These are phyloP conservation scores for Yponomeuta cagnagella DNA, from an alignment of 2,888 invertebrate genomes.

Conservation along the genomic window DNA sequence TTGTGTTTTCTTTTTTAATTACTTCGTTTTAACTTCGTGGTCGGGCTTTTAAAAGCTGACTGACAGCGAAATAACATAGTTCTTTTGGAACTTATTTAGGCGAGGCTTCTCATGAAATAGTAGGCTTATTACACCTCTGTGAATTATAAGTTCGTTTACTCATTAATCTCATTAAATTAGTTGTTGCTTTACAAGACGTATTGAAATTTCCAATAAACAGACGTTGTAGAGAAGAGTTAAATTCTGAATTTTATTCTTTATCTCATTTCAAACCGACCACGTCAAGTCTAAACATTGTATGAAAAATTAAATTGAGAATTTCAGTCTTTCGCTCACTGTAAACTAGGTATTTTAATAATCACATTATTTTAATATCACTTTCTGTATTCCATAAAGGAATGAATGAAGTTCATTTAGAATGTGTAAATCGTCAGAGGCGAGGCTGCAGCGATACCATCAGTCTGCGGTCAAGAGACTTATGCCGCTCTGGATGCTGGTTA, in stretches of 20 bases:
- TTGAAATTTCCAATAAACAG: too few relatives aligned
- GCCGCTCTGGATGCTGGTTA: conserved; percentile 60
- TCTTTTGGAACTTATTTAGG: conserved; percentile 66
- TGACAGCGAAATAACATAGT: conserved; percentile 74
- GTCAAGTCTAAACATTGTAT: too few relatives aligned
- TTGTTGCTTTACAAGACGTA: too few relatives aligned
- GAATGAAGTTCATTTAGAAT: background rate
- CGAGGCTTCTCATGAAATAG: conserved; percentile 63
- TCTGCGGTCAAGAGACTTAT: conserved; percentile 64
- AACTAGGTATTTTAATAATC: too few relatives aligned
- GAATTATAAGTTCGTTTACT: background rate
- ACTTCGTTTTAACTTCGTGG: conserved; percentile 76
- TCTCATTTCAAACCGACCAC: too few relatives aligned
- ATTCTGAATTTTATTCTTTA: too few relatives aligned
- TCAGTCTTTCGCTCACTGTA: too few relatives aligned
- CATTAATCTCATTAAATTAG: too few relatives aligned
- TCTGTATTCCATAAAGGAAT: background rate
- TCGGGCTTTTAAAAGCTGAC: conserved; percentile 71
- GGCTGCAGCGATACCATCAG: conserved; percentile 17
- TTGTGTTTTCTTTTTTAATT: conserved; percentile 76
- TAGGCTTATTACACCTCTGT: conserved; percentile 41
- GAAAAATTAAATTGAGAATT: too few relatives aligned
- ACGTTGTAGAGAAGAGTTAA: too few relatives aligned
- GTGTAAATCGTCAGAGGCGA: conserved; percentile 16
- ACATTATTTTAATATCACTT: too few relatives aligned